phyloP scores from a whole-genome alignment of 2,888 invertebrate genomes.

The Enchytraeus crypticus region DNA sequence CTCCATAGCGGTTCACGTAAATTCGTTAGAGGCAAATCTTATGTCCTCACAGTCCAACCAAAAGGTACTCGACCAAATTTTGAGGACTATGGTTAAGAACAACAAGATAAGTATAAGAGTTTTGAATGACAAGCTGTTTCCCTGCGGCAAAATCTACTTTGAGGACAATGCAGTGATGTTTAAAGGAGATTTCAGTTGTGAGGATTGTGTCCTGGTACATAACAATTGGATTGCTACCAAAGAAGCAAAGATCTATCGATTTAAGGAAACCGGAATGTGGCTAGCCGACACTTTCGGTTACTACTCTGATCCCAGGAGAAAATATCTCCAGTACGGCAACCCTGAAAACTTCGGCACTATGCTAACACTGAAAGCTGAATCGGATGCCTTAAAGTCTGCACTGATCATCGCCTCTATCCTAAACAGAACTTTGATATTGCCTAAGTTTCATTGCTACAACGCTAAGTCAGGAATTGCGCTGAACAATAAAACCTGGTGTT shows the following conservation, averaged over 20 bases:
- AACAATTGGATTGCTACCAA: not conserved
- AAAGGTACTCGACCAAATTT: not conserved
- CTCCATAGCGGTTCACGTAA: no score
- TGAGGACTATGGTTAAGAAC: not conserved
- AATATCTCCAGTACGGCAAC: not conserved
- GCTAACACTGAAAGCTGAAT: not conserved
- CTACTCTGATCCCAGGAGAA: not conserved
- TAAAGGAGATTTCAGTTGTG: not conserved
- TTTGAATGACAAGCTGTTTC: not conserved
- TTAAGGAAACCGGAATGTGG: constrained; percentile 8
- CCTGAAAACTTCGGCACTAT: not conserved
- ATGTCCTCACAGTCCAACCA: no score
- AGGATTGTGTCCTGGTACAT: constrained; percentile 4
- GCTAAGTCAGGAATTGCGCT: not conserved
- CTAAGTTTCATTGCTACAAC: constrained; percentile 19
- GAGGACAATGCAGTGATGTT: not conserved
- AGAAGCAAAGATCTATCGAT: not conserved
- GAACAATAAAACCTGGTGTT: not conserved
- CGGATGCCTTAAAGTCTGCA: constrained; percentile 7
- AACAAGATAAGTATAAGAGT: not conserved
- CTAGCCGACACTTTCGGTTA: not conserved
- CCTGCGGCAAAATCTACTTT: not conserved
- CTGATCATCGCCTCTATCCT: constrained; percentile 9
- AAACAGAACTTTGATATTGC: constrained; percentile 22
- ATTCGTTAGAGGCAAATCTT: no score